Percentiles rank a stretch among this genome's conserved stretches.
Evolutionary conservation across 1,140 invertebrate genomes (phyloP).

Genomic region (Mamestra configurata): DNA sequence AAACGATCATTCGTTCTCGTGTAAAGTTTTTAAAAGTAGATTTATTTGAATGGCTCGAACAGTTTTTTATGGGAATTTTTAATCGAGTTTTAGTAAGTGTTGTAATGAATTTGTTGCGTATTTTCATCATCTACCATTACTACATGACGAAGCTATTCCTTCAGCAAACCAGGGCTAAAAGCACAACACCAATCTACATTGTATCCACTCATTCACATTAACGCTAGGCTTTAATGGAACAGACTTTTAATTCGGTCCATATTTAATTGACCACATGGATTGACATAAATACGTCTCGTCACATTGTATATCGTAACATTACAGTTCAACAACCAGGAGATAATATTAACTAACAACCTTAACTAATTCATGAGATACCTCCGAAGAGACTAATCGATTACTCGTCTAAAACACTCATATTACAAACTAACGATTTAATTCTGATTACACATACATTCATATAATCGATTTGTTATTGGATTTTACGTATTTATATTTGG

Average conservation of each 20-base stretch:
- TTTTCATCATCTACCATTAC: conserved; percentile 19
- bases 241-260: conserved; percentile 71
- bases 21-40: not conserved
- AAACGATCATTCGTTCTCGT: not conserved
- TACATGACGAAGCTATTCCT: conserved; percentile 34
- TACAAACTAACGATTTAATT: conserved; percentile 60
- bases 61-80: not conserved
- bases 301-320: conserved; percentile 68
- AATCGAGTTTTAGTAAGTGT: not conserved
- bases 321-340: conserved; percentile 84
- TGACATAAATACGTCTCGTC: conserved; percentile 73
- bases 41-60: not conserved
- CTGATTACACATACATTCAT: conserved; percentile 48
- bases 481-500: conserved; percentile 74
- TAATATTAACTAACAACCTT: conserved; percentile 79
- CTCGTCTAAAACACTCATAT: conserved; percentile 68
- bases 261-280: conserved; percentile 84
- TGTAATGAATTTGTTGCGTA: not conserved
- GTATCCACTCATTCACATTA: conserved; percentile 61
- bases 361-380: conserved; percentile 79
- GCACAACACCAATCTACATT: conserved; percentile 57
- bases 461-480: conserved; percentile 60
- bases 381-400: conserved; percentile 64
- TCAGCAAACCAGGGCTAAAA: conserved; percentile 61
- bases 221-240: conserved; percentile 67